A percentile compares a stretch with the other conserved stretches of the same genome.
These are phyloP conservation scores for Galago senegalensis DNA, from an alignment of 2,797 vertebrate species.

Conservation along the genomic window DNA sequence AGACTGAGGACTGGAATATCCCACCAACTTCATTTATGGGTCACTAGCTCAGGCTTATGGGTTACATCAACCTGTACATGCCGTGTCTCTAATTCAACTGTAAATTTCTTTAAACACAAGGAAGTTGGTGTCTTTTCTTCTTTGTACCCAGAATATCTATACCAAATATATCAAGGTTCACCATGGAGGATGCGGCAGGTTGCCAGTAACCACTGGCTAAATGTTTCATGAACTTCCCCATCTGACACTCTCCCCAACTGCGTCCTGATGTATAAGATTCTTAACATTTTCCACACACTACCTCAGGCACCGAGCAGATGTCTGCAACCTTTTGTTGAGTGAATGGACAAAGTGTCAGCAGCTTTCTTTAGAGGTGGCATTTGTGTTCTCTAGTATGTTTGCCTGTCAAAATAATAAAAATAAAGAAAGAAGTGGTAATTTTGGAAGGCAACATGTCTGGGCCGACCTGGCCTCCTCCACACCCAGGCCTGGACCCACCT, in stretches of 20 bases:
- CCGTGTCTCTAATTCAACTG: neutral
- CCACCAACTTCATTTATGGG: neutral
- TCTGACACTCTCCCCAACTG: neutral
- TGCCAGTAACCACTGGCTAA: neutral
- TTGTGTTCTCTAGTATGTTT: neutral
- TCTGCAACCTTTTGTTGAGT: neutral
- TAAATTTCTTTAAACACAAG: neutral
- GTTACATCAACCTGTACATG: neutral
- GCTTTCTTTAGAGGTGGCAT: neutral
- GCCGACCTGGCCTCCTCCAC: neutral
- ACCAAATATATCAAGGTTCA: neutral
- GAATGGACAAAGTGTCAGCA: neutral
- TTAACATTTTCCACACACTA: neutral
- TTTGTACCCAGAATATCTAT: neutral
- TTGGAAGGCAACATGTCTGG: neutral
- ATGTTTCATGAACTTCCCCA: neutral
- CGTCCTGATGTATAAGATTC: neutral
- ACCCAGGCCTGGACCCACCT: accelerated
- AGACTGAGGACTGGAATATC: neutral
- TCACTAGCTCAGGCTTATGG: neutral
- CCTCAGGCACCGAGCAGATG: neutral
- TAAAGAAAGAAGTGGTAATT: neutral
- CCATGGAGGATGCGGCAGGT: neutral
- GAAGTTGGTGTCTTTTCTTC: neutral
- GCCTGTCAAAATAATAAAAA: too few species aligned